phyloP scores from a whole-genome alignment of 2,888 invertebrate genomes.

The Patella ulyssiponensis region DNA sequence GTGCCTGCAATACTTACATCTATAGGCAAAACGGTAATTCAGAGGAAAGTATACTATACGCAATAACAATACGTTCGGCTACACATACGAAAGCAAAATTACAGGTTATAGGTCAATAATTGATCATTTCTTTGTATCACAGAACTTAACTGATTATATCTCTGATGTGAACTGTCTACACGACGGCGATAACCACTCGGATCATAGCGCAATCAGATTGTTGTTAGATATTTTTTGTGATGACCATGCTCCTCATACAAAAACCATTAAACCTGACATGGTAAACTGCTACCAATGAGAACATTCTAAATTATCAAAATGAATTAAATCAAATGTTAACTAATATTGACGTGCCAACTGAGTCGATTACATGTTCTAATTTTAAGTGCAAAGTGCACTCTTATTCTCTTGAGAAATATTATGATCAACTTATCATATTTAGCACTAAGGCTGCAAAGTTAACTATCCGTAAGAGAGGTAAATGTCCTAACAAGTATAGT shows the following conservation, averaged over 20 bases:
- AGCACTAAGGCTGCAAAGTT: slow-evolving; percentile 1
- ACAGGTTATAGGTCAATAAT: neutral
- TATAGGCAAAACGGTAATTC: no score
- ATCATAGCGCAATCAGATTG: slow-evolving; percentile 1
- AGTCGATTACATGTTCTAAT: slow-evolving; percentile 5
- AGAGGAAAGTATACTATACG: no score
- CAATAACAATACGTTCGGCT: neutral
- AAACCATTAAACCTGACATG: slow-evolving; percentile 4
- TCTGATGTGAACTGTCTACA: neutral
- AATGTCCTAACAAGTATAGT: neutral
- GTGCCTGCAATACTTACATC: no score
- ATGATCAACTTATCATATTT: slow-evolving; percentile 3
- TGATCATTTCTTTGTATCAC: slow-evolving; percentile 8
- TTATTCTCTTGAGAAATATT: slow-evolving; percentile 2
- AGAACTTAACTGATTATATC: slow-evolving; percentile 1
- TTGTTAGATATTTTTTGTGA: neutral
- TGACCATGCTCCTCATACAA: neutral
- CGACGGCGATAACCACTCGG: neutral
- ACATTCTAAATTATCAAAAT: neutral
- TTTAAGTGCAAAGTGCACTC: neutral
- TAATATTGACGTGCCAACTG: neutral
- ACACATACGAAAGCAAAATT: slow-evolving; percentile 8
- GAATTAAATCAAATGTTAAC: neutral
- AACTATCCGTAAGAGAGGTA: neutral
- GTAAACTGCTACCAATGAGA: neutral